Base-by-base conservation (phyloP, 30 jellyfish, hydroid and myxozoan genomes). In the Aurelia sp. region DNA sequence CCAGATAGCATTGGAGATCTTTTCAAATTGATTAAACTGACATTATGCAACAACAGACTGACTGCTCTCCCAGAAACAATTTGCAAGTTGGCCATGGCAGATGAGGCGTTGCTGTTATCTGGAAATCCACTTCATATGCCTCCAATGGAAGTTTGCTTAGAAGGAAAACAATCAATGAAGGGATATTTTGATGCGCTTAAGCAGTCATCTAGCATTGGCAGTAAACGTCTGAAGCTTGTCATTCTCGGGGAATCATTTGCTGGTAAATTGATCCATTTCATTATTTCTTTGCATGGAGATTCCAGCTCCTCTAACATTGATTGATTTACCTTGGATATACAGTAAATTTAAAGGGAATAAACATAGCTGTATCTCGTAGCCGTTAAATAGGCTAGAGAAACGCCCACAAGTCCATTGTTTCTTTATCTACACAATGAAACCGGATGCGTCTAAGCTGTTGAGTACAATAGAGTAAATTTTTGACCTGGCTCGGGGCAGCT, bases 91-190 rank as follows among this genome's bases (percentile, higher is more conserved):
- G 22, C 63, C 1, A 33, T 74, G 5, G 51, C 59, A 16, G 85
- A 84, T 30, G 92, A 84, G 55, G 87, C 91, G 17, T 72, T 80
- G 5, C 85, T 94, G 22, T 65, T 89, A 11, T 65, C 90, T 70
- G 87, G 86, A 18, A 94, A 94, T 68, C 97, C 97, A 4, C 76
- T 94, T 13, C 99, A 89, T 21, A 72, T 24, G 63, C 99, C 99
- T 13, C 99, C 99, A 8, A 24, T 76, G 31, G 97, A 94, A 53
- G 90, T 86, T 31, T 91, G 98, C 55, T 47, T 52, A 38, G 75
- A 89, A 76, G 99, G 99, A 4, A 64, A 71, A 30, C 58, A 84
- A 3, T 57, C 97, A n/a, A 94, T 94, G 67, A 67, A 80, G 67
- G 91, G 78, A 2, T 94, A 66, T 76, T 94, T 88, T 79, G 89